Base-by-base conservation (phyloP, 2,797 vertebrate genomes). In the Oreochromis mossambicus region DNA sequence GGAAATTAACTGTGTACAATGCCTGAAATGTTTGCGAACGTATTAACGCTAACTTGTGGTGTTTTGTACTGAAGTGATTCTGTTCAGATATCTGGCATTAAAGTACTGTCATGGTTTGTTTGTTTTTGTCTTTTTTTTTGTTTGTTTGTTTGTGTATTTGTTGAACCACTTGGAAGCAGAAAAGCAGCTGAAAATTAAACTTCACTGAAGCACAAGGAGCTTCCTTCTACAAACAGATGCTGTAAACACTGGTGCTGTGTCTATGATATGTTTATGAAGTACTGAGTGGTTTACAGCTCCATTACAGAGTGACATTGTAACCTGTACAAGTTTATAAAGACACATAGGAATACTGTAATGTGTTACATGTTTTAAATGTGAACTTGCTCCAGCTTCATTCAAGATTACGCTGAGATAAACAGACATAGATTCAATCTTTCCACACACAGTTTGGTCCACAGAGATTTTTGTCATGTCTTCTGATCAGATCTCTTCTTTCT, bases 241-340 rank as follows among this genome's bases (percentile, higher is more conserved):
- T 58, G 55, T 58, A 32, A 58, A 58, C 29, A 58, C 15, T 17
- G 29, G 26, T 1, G 2, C 55, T 17, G 26, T 29, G 14, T 32
- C 55, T 58, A 29, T 32, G 55, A 17, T 32, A 3, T 2, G 21
- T n/a, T 51, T 51, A n/a, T 51, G 19, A 51, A 48, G 6, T 17
- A 54, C n/a, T 52, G n/a, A 54, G 7, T 29, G 54, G 54, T 56
- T 56, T 29, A 56, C 3, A 5, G 13, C 55, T 15, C 7, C 26
- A 17, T 56, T 56, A 56, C 55, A 56, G 17, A 29, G 55, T 58
- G 26, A 6, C 26, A 8, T 5, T 56, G 14, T 3, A 56, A 58
- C 8, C 26, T 2, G 26, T 5, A 58, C 14, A 32, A 1, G 0
- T 15, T 15, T 56, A n/a, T n/a, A n/a, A n/a, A n/a, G n/a, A n/a